These are phyloP conservation scores for Enteromius afrohamiltoni DNA, from an alignment of 2,797 vertebrate species.

Conservation along the genomic window DNA sequence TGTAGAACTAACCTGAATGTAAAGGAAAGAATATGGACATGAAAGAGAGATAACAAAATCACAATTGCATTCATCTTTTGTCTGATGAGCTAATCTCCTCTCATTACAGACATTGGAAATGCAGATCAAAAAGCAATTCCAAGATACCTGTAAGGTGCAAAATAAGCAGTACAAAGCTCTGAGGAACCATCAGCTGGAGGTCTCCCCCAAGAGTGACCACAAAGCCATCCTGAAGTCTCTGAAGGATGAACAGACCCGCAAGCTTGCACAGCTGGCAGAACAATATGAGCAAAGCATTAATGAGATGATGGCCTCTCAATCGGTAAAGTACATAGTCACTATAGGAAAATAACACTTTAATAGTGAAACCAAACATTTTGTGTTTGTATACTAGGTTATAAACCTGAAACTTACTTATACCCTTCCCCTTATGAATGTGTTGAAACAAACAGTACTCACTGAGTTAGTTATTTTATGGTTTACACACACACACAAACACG, in stretches of 20 bases:
- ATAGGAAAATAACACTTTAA: constrained; percentile 83
- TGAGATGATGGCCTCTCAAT: constrained; percentile 99
- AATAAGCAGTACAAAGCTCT: constrained; percentile 99
- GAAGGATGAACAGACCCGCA: constrained; percentile 94
- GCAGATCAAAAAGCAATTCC: constrained; percentile 99
- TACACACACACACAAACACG: neutral
- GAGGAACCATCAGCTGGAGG: constrained; percentile 99
- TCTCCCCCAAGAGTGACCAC: constrained; percentile 98
- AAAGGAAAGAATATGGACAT: neutral
- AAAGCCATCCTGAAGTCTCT: constrained; percentile 96
- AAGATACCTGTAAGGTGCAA: constrained; percentile 99
- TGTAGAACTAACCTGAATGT: neutral
- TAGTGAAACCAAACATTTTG: constrained; percentile 84
- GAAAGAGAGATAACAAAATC: neutral
- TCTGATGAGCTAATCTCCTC: neutral
- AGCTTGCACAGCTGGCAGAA: constrained; percentile 90
- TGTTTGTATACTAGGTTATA: neutral
- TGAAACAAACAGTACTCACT: neutral
- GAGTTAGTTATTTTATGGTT: neutral
- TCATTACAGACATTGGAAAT: constrained; percentile 91
- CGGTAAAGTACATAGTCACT: constrained; percentile 77
- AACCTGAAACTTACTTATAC: neutral
- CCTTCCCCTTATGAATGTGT: neutral
- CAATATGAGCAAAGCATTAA: constrained; percentile 99
- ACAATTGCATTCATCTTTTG: neutral